Evolutionary conservation across 1,140 invertebrate species (phyloP).

Genomic region (Magallana angulata): DNA sequence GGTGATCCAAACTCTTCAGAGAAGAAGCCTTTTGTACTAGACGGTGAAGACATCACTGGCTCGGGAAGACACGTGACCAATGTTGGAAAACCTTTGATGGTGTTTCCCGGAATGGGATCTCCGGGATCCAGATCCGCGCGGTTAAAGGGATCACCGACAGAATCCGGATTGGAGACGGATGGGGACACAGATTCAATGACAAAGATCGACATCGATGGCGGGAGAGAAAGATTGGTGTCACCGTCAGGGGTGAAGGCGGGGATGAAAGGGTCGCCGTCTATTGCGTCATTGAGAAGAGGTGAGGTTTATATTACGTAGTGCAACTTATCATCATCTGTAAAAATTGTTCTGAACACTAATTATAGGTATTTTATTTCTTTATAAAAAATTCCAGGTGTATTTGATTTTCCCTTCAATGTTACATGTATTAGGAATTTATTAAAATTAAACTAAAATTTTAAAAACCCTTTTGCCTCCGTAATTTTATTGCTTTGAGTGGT

Average conservation of each 20-base stretch:
- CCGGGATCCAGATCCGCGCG: neutral
- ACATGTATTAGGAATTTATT: too few species aligned
- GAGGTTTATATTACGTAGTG: neutral
- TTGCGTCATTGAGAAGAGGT: neutral
- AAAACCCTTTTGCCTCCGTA: too few species aligned
- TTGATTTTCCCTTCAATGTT: too few species aligned
- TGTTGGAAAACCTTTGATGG: neutral
- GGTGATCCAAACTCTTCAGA: neutral
- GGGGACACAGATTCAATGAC: neutral
- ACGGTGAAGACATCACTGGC: neutral
- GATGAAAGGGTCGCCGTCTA: neutral
- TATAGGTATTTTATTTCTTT: too few species aligned
- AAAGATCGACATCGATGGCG: neutral
- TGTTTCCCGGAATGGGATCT: neutral
- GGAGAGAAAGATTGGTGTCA: neutral
- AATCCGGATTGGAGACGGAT: neutral
- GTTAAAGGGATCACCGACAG: neutral
- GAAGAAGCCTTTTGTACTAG: neutral
- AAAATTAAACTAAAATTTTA: too few species aligned
- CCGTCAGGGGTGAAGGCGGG: neutral
- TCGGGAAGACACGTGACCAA: neutral
- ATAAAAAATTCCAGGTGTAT: too few species aligned
- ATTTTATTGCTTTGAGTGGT: too few species aligned
- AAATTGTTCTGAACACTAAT: too few species aligned
- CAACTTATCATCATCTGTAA: too few species aligned